Evolutionary conservation across 2,888 invertebrate genomes (phyloP), one percentile per base, ranked within the genome.

Genomic region (Lycaena phlaeas): DNA sequence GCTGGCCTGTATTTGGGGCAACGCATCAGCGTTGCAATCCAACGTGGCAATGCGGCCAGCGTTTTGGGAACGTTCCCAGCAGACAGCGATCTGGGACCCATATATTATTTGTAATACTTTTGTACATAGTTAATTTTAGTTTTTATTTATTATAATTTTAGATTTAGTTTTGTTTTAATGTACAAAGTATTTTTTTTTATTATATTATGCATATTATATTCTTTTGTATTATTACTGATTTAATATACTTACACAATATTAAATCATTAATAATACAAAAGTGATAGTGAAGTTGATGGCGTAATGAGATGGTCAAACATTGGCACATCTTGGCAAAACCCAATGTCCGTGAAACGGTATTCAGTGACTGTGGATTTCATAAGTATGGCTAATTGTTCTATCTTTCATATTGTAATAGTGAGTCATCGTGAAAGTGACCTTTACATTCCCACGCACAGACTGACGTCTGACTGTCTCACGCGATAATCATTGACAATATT

Each of bases 351-450:
- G n/a, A 9, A 41, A 37, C 41, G 37, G 37, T 17, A 41, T 11
- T 12, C 10, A 25, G 37, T 42, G 30, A 30, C 15, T 10, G 10
- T 17, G 15, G 14, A 29, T 45, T 44, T 45, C 43, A 27, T 44
- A 44, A n/a, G n/a, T n/a, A n/a, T n/a, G n/a, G n/a, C n/a, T n/a
- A n/a, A 50, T 29, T 42, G 17, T 34, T 36, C 42, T 43, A 45
- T 43, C 41, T 38, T 36, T 31, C 26, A 27, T 18, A 30, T 15
- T 12, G 29, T 31, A 30, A 42, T n/a, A n/a, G 45, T 71, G 71
- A 73, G 43, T 71, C 72, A 68, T 44, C 51, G 71, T 59, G 73
- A 75, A 75, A 75, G 74, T 53, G 71, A 66, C 74, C 74, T 73
- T 72, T 66, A 61, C 59, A 59, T 57, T 57, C 54, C 44, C 53